Base-by-base conservation (phyloP, 1,140 invertebrate species). In the Leptonema lineaticorne region DNA sequence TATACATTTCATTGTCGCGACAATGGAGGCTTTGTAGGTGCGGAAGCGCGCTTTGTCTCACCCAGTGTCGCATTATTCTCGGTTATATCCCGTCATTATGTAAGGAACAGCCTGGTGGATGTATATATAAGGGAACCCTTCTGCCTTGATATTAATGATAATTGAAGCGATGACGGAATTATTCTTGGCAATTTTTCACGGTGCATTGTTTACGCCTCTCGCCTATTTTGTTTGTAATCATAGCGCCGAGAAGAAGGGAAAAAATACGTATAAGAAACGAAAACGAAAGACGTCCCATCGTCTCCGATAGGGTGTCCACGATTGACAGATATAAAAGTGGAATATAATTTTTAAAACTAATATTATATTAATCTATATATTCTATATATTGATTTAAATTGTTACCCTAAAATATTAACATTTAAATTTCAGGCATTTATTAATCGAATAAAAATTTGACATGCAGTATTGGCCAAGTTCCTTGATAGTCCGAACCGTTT, bases 101-200 rank as follows among this genome's bases (percentile, higher is more conserved):
- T 70, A 58, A 57, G 66, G 26, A 30, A 41, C 29, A 14, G 30
- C 26, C 56, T 11, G 24, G 56, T 26, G 30, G 63, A 63, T n/a
- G n/a, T n/a, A n/a, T n/a, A n/a, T 27, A 63, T 45, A 20, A 20
- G 63, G 60, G 46, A 71, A 63, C 69, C 69, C 66, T 71, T 63
- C 63, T 50, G 46, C 46, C 11, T 27, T 20, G 66, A 71, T 71
- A 68, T 71, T 71, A 71, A 71, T 71, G 69, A 71, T 65, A 71
- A 71, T 71, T 71, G 69, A 71, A 71, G 69, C 62, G 69, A 65
- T 68, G 69, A 70, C 69, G 60, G 69, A 71, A 71, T 71, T 71
- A 68, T 71, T 71, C 66, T 65, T 65, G 60, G 66, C 69, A 65
- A 71, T 71, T 71, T 71, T 71, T 71, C 69, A 68, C 66, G 41